A percentile compares a stretch with the other conserved stretches of the same genome.
phyloP scores from a whole-genome alignment of 2,797 vertebrate species.

The Podarcis lilfordi region DNA sequence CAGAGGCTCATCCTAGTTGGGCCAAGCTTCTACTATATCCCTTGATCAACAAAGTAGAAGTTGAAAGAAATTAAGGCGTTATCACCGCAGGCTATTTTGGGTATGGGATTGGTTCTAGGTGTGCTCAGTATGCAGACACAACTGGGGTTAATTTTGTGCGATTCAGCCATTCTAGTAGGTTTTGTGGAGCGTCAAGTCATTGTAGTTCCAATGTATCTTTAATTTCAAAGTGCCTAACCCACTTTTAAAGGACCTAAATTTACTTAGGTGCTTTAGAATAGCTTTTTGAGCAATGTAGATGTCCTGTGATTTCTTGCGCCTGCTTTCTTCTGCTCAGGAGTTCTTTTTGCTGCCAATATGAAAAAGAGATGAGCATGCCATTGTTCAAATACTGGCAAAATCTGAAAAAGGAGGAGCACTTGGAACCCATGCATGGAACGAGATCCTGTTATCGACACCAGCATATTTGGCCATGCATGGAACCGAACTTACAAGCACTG shows the following conservation, averaged over 20 bases:
- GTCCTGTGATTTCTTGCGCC: background rate
- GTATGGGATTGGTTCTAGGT: background rate
- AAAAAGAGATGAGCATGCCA: background rate
- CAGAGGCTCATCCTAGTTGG: background rate
- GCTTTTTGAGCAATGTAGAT: background rate
- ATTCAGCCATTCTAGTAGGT: background rate
- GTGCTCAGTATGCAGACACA: background rate
- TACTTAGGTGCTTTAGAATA: background rate
- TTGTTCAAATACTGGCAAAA: constrained; percentile 1
- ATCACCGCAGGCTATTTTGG: background rate
- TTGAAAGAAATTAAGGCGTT: background rate
- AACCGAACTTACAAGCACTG: background rate
- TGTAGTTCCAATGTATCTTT: background rate
- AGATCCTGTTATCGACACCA: background rate
- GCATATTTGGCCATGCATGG: background rate
- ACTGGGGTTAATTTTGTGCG: background rate
- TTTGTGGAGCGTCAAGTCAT: background rate
- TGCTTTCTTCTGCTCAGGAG: background rate
- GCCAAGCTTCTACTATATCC: background rate
- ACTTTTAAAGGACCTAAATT: background rate
- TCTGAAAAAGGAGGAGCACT: background rate
- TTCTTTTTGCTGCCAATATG: background rate
- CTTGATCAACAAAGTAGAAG: background rate
- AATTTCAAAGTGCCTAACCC: constrained; percentile 12
- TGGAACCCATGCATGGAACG: background rate